Evolutionary conservation across 2,888 invertebrate species (phyloP).

Genomic region (Lochmaea crataegi): DNA sequence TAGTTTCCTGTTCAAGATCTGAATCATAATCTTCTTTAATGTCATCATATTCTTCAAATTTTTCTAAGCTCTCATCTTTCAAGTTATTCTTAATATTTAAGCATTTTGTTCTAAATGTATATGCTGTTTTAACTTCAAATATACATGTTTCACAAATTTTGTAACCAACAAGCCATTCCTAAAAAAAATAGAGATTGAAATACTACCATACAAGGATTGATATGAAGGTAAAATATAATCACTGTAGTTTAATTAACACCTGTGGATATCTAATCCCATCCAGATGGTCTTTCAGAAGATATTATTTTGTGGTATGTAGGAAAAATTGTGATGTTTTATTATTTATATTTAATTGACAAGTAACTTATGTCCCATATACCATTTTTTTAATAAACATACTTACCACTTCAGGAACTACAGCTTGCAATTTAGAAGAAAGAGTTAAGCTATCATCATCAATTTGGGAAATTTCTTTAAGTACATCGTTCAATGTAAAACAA

Average conservation of each 20-base stretch:
- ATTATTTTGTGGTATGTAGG: too few species aligned
- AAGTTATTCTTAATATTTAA: conserved; percentile 36
- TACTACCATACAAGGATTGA: too few species aligned
- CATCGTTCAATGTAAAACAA: conserved; percentile 41
- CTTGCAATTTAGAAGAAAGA: conserved; percentile 41
- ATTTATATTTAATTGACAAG: too few species aligned
- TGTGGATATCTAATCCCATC: too few species aligned
- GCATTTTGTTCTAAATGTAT: conserved; percentile 47
- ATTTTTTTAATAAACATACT: conserved; percentile 15
- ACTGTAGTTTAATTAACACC: too few species aligned
- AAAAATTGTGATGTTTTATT: too few species aligned
- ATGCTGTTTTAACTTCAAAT: conserved; percentile 40
- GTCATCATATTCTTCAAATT: conserved; percentile 23
- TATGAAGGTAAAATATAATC: too few species aligned
- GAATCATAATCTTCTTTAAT: conserved; percentile 30
- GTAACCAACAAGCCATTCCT: conserved; percentile 47
- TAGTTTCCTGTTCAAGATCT: conserved; percentile 23
- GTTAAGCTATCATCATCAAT: conserved; percentile 38
- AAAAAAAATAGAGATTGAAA: conserved; percentile 28
- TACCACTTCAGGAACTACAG: conserved; percentile 49
- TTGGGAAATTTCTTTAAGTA: conserved; percentile 31
- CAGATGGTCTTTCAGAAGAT: too few species aligned
- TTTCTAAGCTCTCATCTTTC: conserved; percentile 29
- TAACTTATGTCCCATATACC: background rate
- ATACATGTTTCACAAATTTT: conserved; percentile 47